These are phyloP conservation scores for Monarcha castaneiventris DNA, from an alignment of 2,113 vertebrate genomes.

Conservation along the genomic window DNA sequence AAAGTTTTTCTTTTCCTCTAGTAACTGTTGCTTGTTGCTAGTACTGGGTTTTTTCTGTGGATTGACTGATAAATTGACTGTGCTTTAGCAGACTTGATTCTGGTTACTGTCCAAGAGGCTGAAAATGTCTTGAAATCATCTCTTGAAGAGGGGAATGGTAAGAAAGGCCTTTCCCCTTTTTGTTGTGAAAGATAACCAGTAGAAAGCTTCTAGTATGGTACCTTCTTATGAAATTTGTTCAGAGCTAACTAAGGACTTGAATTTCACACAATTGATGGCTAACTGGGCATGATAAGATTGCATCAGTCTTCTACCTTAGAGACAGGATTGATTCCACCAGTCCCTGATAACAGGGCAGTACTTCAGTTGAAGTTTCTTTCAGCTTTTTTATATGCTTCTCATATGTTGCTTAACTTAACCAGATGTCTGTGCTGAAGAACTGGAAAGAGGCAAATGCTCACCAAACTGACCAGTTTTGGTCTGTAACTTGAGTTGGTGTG, in stretches of 20 bases:
- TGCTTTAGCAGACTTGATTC: neutral
- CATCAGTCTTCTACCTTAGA: neutral
- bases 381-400: neutral
- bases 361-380: neutral
- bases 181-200: neutral
- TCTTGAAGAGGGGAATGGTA: neutral
- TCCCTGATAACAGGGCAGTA: neutral
- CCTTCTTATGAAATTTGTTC: neutral
- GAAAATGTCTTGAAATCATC: neutral
- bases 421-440: neutral
- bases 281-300: neutral
- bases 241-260: neutral
- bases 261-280: neutral
- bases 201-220: neutral
- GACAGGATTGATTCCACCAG: neutral
- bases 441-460: neutral
- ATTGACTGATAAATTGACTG: neutral
- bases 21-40: neutral
- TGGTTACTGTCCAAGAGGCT: neutral
- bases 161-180: neutral
- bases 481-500: neutral
- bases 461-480: neutral
- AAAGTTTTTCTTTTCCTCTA: neutral
- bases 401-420: neutral
- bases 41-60: neutral